These are phyloP conservation scores for Agrypnia vestita DNA, from an alignment of 1,140 invertebrate genomes.

Conservation along the genomic window DNA sequence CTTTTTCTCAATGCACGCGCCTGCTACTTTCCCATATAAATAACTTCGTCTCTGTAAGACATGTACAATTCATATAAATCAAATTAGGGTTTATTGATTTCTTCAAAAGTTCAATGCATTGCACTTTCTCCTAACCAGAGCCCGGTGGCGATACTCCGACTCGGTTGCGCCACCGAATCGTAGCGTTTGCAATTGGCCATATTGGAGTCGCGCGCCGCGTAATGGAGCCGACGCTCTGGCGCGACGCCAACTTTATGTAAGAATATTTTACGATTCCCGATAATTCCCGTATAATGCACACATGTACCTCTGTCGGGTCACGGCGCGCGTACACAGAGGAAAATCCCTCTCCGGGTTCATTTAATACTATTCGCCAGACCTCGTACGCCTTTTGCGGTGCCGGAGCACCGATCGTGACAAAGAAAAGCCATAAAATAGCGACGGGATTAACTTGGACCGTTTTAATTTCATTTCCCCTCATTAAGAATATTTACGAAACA, in stretches of 20 bases:
- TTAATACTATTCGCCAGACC: no score
- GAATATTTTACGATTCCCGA: constrained; percentile 32
- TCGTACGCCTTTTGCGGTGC: background rate
- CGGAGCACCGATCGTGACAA: background rate
- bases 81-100: no score
- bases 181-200: background rate
- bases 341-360: background rate
- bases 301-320: constrained; percentile 16
- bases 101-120: no score
- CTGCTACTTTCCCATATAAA: no score
- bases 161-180: background rate
- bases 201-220: background rate
- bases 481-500: background rate
- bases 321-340: constrained; percentile 1
- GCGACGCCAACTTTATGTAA: constrained; percentile 23
- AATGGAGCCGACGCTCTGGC: constrained; percentile 24
- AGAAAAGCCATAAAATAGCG: background rate
- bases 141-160: no score
- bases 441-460: background rate
- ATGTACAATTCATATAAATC: no score
- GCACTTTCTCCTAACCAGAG: no score
- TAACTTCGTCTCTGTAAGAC: no score
- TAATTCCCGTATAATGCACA: constrained; percentile 35
- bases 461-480: constrained; percentile 6
- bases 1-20: no score